Conservation (phyloP, 2,888 invertebrate species). For the Bruchidius siliquastri region DNA sequence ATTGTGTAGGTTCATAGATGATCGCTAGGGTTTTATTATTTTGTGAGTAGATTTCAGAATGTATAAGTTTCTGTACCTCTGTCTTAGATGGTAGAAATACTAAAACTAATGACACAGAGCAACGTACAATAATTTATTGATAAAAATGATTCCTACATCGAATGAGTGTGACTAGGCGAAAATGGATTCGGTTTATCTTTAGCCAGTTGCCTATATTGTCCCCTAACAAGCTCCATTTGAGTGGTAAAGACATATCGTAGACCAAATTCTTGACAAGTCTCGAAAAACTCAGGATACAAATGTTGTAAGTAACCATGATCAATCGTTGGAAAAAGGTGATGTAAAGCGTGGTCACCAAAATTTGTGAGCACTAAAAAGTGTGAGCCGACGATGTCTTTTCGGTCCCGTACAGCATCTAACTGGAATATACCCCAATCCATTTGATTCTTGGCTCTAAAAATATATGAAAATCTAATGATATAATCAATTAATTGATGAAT, state of each 20-base stretch:
- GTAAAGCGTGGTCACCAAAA: constrained; percentile 74
- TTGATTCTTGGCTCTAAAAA: constrained; percentile 28
- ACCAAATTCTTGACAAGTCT: constrained; percentile 63
- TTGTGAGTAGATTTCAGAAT: too few species aligned
- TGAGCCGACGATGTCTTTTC: constrained; percentile 62
- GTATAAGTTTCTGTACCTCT: too few species aligned
- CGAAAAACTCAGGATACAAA: constrained; percentile 58
- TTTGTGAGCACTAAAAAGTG: constrained; percentile 64
- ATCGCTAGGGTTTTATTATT: too few species aligned
- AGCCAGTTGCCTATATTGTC: constrained; percentile 60
- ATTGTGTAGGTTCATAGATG: too few species aligned
- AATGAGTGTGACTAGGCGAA: constrained; percentile 21
- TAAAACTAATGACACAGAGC: too few species aligned
- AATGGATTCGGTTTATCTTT: constrained; percentile 46
- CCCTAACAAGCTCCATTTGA: constrained; percentile 60
- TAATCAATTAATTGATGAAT: not conserved
- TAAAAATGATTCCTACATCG: too few species aligned
- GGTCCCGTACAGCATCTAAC: constrained; percentile 68
- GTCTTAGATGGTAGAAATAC: too few species aligned
- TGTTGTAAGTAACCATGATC: constrained; percentile 69
- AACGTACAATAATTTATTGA: too few species aligned
- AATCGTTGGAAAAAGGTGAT: constrained; percentile 76
- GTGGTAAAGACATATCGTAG: constrained; percentile 48
- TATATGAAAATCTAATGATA: not conserved
- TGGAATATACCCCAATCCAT: constrained; percentile 75